Evolutionary conservation across 2,113 vertebrate species (phyloP), one percentile per base, ranked within the genome.

Genomic region (Megaleporinus macrocephalus): DNA sequence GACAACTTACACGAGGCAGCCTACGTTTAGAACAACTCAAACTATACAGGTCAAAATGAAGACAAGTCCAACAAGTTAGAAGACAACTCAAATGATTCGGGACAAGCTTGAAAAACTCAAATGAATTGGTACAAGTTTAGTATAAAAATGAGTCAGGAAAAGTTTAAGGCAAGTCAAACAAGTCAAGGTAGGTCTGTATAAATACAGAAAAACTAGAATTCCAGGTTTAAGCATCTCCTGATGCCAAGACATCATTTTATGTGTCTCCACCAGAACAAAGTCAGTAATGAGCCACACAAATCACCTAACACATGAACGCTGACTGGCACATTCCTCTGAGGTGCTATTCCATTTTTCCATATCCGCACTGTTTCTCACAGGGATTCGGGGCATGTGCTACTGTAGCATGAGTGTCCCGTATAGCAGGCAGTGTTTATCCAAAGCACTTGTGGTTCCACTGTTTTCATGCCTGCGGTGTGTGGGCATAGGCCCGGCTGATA

Each of bases 401-500:
- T 80, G 70, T 73, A 73, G 79, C 51, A 47, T 22, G 47, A 68
- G 71, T 16, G 16, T 47, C 27, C 49, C 61, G 55, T 63, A 80
- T 57, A 66, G 79, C 47, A 73, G 69, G 29, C 61, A 74, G 49
- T 81, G 61, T 81, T 74, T 81, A 81, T 12, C 61, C 47, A 51
- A 61, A n/a, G 71, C 51, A 30, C 63, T 76, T 79, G 82, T 79
- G 86, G 85, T 85, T 89, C 80, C 71, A 85, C 63, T 68, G 68
- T 79, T 82, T 75, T 79, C 55, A 33, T 79, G 72, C 75, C 75
- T 87, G 86, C 10, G 76, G 82, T 76, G 71, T 63, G 77, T 51
- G 59, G 80, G 77, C 51, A 82, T 73, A 73, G 36, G 75, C 36
- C 44, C 33, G 53, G 85, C 86, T 80, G 87, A 89, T 90, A 89